Conservation (phyloP, 2,888 invertebrate species). For the Ectemnius lituratus region DNA sequence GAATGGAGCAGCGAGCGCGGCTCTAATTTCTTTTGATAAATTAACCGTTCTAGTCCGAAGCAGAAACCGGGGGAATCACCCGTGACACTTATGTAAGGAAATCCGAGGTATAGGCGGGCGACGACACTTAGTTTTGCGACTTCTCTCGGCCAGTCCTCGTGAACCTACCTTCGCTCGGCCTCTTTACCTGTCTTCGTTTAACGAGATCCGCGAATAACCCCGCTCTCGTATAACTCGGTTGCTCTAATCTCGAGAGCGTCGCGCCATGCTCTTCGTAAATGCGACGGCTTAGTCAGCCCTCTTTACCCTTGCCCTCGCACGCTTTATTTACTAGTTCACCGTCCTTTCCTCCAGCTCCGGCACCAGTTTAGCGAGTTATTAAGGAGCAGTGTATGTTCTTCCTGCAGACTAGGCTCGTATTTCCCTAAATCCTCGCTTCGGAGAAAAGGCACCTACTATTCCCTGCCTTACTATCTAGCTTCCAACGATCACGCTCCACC, state of each 20-base stretch:
- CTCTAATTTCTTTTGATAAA: conserved; percentile 7
- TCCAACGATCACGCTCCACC: no score
- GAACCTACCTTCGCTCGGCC: not conserved
- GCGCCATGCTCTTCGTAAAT: not conserved
- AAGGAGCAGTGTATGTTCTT: not conserved
- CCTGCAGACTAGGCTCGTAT: not conserved
- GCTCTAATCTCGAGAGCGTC: not conserved
- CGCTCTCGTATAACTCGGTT: conserved; percentile 3
- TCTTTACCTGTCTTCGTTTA: conserved; percentile 10
- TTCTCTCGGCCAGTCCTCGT: not conserved
- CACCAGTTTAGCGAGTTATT: not conserved
- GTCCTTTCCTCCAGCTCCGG: not conserved
- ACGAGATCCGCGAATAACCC: conserved; percentile 7
- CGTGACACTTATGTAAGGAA: not conserved
- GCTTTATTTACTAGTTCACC: not conserved
- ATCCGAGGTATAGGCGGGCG: not conserved
- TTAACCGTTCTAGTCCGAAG: conserved; percentile 6
- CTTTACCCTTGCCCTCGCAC: not conserved
- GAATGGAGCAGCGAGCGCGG: not conserved
- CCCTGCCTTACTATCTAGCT: no score
- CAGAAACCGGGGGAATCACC: not conserved
- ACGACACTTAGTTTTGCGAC: not conserved
- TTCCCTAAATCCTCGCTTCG: not conserved
- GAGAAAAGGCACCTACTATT: not conserved
- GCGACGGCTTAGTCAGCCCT: not conserved